A percentile compares a stretch with the other conserved stretches of the same genome.
Evolutionary conservation across 2,888 invertebrate species (phyloP).

Genomic region (Pinctada fucata): DNA sequence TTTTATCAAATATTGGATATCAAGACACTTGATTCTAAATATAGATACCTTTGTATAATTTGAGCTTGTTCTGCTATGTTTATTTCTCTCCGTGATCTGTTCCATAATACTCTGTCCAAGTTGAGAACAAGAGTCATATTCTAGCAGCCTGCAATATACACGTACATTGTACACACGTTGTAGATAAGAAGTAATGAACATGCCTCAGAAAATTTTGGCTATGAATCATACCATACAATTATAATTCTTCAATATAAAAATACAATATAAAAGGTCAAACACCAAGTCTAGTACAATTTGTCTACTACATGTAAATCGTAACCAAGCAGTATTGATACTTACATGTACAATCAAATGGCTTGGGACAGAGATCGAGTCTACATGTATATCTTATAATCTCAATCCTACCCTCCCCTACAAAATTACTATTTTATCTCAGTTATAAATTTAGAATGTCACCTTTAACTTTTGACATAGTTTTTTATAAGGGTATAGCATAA

Average conservation of each 20-base stretch:
- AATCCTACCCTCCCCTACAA: no score
- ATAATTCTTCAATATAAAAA: not conserved
- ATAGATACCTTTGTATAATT: constrained; percentile 66
- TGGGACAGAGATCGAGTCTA: no score
- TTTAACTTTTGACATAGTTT: no score
- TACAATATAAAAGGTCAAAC: not conserved
- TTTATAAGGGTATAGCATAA: no score
- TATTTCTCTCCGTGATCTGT: constrained; percentile 69
- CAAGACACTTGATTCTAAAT: not conserved
- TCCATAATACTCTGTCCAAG: constrained; percentile 69
- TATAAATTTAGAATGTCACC: no score
- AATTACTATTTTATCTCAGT: no score
- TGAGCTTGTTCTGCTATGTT: constrained; percentile 65
- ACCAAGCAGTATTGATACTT: no score
- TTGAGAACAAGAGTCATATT: constrained; percentile 65
- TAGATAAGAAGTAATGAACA: not conserved
- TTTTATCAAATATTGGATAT: no score
- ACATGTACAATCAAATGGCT: no score
- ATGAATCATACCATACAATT: not conserved
- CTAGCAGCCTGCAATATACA: constrained; percentile 59
- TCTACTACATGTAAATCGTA: no score
- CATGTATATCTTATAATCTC: no score
- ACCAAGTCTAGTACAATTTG: no score
- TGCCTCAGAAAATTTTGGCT: not conserved
- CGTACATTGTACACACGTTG: not conserved